A percentile compares a stretch with the other conserved stretches of the same genome.
These are phyloP conservation scores for Alligator mississippiensis DNA, from an alignment of 2,113 vertebrate genomes.

Conservation along the genomic window DNA sequence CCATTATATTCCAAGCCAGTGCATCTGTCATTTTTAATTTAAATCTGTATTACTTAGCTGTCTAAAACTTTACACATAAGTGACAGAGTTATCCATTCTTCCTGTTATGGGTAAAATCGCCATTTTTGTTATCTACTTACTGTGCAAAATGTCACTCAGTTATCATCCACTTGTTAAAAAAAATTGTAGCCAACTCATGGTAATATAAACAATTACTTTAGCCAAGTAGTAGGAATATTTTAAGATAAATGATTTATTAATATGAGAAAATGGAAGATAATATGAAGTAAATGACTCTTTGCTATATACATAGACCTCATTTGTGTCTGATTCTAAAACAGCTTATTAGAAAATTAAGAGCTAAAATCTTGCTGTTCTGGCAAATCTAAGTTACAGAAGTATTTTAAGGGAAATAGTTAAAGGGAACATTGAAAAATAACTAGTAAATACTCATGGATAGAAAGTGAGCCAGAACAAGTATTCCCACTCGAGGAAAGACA, in stretches of 20 bases:
- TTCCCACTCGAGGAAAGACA: background rate
- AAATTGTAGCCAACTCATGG: conserved; percentile 11
- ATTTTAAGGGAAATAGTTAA: background rate
- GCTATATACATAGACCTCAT: conserved; percentile 2
- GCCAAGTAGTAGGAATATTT: background rate
- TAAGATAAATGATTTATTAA: conserved; percentile 27
- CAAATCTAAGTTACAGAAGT: conserved; percentile 10
- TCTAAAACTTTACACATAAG: conserved; percentile 79
- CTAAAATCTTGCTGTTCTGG: conserved; percentile 26
- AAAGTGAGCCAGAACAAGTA: conserved; percentile 6
- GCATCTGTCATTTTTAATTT: conserved; percentile 82
- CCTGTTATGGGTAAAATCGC: conserved; percentile 69
- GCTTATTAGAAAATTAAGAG: conserved; percentile 3
- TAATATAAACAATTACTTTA: conserved; percentile 43
- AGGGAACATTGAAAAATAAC: conserved; percentile 20
- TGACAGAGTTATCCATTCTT: conserved; percentile 76
- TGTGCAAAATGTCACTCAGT: conserved; percentile 52
- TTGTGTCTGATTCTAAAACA: conserved; percentile 11
- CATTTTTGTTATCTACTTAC: conserved; percentile 65
- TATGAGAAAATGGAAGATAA: background rate
- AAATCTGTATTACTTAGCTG: conserved; percentile 81
- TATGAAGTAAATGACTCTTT: background rate
- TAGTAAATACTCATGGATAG: conserved; percentile 26
- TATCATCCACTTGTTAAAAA: background rate
- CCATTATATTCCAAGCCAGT: conserved; percentile 76